phyloP scores from a whole-genome alignment of 2,797 vertebrate genomes.

The Sardinella longiceps region DNA sequence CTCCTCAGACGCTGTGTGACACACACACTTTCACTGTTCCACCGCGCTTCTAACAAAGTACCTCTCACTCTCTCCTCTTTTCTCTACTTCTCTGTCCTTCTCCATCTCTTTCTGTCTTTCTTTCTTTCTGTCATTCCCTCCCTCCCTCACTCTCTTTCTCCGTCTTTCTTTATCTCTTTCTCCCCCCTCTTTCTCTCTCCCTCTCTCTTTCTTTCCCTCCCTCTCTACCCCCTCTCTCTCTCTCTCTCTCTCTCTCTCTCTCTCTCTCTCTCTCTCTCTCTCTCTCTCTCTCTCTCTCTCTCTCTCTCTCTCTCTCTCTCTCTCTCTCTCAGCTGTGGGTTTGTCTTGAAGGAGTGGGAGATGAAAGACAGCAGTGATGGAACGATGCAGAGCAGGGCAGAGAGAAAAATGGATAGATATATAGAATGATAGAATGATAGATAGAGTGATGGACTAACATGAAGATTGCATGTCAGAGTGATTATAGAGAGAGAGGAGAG shows the following conservation, averaged over 20 bases:
- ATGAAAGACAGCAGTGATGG: background rate
- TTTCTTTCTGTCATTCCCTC: background rate
- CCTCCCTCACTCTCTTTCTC: too few relatives aligned
- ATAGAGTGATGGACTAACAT: background rate
- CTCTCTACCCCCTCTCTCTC: too few relatives aligned
- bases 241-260: too few relatives aligned
- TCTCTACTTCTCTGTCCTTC: background rate
- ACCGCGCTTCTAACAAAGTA: conserved; percentile 72
- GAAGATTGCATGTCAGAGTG: too few relatives aligned
- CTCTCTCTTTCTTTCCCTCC: background rate
- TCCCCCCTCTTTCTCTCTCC: conserved; percentile 3
- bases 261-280: conserved; percentile 35
- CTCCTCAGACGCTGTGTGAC: conserved; percentile 63
- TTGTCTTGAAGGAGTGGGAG: too few relatives aligned
- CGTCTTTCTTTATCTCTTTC: too few relatives aligned
- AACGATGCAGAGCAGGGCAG: background rate
- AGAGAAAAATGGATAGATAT: background rate
- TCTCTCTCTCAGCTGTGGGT: background rate
- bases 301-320: conserved; percentile 10
- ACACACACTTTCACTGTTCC: conserved; percentile 64
- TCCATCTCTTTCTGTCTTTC: conserved; percentile 9
- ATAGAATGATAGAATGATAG: background rate
- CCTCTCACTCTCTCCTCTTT: conserved; percentile 47
- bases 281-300: conserved; percentile 54
- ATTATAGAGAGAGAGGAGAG: background rate